Evolutionary conservation across 1,140 invertebrate species (phyloP).

Genomic region (fruit fly (Drosophila melanogaster)): DNA sequence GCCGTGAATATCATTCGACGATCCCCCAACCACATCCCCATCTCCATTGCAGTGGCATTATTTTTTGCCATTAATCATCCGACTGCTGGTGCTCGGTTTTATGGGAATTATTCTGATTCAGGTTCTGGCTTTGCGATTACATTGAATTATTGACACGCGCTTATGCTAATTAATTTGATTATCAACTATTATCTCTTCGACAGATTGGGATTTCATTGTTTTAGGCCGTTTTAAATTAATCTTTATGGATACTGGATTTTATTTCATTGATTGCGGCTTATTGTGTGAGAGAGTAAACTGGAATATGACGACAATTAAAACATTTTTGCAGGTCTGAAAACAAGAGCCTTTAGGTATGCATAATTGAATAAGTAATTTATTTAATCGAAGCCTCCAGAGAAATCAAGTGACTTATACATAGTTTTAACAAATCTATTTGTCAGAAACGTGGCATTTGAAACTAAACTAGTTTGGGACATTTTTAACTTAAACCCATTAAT

Average conservation of each 20-base stretch:
- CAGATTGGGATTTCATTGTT: constrained; percentile 31
- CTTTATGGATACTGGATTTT: constrained; percentile 6
- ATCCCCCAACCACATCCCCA: constrained; percentile 23
- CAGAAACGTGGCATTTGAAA: background rate
- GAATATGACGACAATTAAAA: constrained; percentile 7
- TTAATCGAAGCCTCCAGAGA: background rate
- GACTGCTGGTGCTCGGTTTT: constrained; percentile 17
- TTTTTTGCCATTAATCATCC: constrained; percentile 35
- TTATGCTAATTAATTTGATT: constrained; percentile 62
- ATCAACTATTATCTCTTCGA: constrained; percentile 25
- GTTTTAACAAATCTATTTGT: background rate
- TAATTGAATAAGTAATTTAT: background rate
- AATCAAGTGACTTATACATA: background rate
- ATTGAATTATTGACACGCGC: constrained; percentile 56
- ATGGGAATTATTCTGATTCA: constrained; percentile 22
- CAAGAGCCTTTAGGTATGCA: background rate
- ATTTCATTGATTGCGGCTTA: constrained; percentile 4
- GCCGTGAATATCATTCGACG: constrained; percentile 70
- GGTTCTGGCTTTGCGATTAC: constrained; percentile 34
- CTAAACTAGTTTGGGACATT: too few species aligned
- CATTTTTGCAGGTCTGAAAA: background rate
- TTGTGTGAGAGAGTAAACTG: constrained; percentile 4
- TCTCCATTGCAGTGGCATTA: constrained; percentile 14
- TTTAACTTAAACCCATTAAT: too few species aligned
- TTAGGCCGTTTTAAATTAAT: constrained; percentile 14